Evolutionary conservation across 2,797 vertebrate species (phyloP).

Genomic region (Lagodon rhomboides): DNA sequence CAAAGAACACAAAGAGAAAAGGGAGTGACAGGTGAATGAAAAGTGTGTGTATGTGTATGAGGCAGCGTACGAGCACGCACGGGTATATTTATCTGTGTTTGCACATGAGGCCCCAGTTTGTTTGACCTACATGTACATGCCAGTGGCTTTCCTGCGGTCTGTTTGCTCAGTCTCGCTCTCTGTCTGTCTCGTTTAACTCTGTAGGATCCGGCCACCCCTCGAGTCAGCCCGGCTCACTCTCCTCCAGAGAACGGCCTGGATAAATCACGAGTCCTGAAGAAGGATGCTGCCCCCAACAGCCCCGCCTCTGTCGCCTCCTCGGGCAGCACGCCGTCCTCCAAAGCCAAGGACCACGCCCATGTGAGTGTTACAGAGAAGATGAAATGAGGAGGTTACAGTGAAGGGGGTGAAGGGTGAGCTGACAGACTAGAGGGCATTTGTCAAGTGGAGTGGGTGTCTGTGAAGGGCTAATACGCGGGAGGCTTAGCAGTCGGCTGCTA

Average conservation of each 20-base stretch:
- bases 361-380: constrained; percentile 77
- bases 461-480: constrained; percentile 58
- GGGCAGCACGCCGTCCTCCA: constrained; percentile 97
- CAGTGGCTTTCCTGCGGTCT: constrained; percentile 73
- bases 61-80: constrained; percentile 61
- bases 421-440: constrained; percentile 72
- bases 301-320: constrained; percentile 96
- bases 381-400: constrained; percentile 54
- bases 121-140: constrained; percentile 82
- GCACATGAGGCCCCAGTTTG: constrained; percentile 79
- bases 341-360: constrained; percentile 96
- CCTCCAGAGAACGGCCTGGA: constrained; percentile 96
- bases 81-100: constrained; percentile 80
- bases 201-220: constrained; percentile 93
- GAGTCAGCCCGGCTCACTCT: constrained; percentile 94
- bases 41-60: constrained; percentile 55
- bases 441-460: constrained; percentile 73
- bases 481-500: constrained; percentile 69
- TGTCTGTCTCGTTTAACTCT: constrained; percentile 61
- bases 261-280: constrained; percentile 91
- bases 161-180: constrained; percentile 76
- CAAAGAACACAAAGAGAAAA: constrained; percentile 75
- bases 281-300: constrained; percentile 94
- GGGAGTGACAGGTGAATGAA: constrained; percentile 77
- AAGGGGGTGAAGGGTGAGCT: constrained; percentile 52